Evolutionary conservation across 37 sponge, comb jelly and placozoan genomes (phyloP).

Genomic region (Geodia barretti): DNA sequence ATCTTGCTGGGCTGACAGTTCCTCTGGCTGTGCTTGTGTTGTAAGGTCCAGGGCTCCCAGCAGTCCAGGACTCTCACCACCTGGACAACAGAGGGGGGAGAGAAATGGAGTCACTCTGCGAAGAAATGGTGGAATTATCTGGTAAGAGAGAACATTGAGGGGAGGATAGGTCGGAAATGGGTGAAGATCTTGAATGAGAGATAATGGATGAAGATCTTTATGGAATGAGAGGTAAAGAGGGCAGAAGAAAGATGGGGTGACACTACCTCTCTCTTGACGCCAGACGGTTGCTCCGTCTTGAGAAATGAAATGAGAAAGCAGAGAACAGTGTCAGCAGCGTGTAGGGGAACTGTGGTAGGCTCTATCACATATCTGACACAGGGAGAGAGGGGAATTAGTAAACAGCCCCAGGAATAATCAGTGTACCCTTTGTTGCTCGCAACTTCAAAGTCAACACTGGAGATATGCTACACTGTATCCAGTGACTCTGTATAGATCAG

Average conservation of each 20-base stretch:
- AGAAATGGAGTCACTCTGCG: background rate
- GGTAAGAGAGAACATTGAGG: no score
- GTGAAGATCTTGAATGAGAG: no score
- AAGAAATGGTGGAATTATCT: no score
- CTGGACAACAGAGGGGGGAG: constrained; percentile 36
- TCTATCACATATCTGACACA: constrained; percentile 83
- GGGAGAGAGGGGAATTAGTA: background rate
- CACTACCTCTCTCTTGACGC: constrained; percentile 76
- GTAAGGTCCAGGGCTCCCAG: constrained; percentile 96
- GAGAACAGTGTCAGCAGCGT: no score
- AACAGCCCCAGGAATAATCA: no score
- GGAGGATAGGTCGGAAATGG: background rate
- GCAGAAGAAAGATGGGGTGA: no score
- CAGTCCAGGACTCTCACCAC: constrained; percentile 84
- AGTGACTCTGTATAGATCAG: background rate
- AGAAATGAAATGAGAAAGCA: constrained; percentile 85
- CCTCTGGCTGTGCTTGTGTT: constrained; percentile 79
- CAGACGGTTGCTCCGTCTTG: constrained; percentile 74
- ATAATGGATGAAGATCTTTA: no score
- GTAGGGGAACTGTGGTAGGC: constrained; percentile 83
- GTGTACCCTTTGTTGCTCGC: no score
- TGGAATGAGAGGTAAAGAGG: no score
- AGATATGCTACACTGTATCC: no score
- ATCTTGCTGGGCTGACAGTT: constrained; percentile 45
- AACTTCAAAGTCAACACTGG: no score